Evolutionary conservation across 2,797 vertebrate genomes (phyloP).

Genomic region (Rhinatrema bivittatum): DNA sequence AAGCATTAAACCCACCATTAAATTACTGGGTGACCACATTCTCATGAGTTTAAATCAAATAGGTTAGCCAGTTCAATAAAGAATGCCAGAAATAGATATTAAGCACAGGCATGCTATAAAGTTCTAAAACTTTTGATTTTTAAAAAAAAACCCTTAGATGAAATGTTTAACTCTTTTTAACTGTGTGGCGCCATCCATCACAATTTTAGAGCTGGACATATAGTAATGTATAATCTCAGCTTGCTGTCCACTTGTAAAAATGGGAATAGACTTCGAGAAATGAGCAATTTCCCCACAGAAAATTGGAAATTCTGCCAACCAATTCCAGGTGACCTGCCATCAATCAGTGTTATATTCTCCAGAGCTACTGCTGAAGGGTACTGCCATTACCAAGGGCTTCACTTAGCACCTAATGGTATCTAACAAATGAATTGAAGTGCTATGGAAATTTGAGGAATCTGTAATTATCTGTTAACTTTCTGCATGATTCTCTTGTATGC

Average conservation of each 20-base stretch:
- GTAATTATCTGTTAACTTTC: conserved; percentile 69
- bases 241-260: conserved; percentile 80
- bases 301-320: conserved; percentile 91
- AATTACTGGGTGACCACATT: no score
- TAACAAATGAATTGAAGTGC: conserved; percentile 66
- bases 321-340: conserved; percentile 90
- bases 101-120: conserved; percentile 36
- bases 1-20: no score
- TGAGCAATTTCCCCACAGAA: conserved; percentile 98
- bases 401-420: conserved; percentile 79
- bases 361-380: conserved; percentile 64
- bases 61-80: no score
- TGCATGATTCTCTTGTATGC: no score
- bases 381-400: conserved; percentile 75
- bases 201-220: conserved; percentile 76
- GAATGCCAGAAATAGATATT: no score
- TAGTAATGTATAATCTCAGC: conserved; percentile 89
- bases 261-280: conserved; percentile 94
- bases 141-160: conserved; percentile 48
- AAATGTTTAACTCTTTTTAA: conserved; percentile 70
- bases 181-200: conserved; percentile 80
- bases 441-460: conserved; percentile 57
- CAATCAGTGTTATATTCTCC: conserved; percentile 87
- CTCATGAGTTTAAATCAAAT: no score
- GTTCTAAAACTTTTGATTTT: conserved; percentile 36